Evolutionary conservation across 2,797 vertebrate genomes (phyloP), one percentile per base, ranked within the genome.

Genomic region (Tarsius wallacei): DNA sequence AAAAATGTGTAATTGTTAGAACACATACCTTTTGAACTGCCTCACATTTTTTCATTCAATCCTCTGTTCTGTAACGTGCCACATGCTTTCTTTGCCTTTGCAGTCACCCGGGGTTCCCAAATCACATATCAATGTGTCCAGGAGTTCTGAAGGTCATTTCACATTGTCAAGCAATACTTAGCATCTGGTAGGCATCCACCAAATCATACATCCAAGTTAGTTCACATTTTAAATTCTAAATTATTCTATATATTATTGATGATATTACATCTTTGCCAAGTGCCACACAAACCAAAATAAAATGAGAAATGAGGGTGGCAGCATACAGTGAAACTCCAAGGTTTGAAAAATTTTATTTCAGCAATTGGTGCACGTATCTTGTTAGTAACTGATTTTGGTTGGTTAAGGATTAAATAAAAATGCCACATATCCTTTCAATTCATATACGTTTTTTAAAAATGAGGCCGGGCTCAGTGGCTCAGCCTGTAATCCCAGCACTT

Each of bases 111-210:
- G 7, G 12, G 7, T 53, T 51, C 0, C 10, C 14, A 59, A 24
- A n/a, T 33, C 36, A 59, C 21, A 12, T 26, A 14, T 10, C 3
- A 21, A 15, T 14, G 7, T 31, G 1, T 1, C 31, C 4, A 11
- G 6, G 13, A 61, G 10, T 80, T 86, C 31, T 68, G 8, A 0
- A 51, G 28, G 55, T 49, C 57, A 36, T 73, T 53, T 89, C 26
- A 42, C 12, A 77, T 22, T 42, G 64, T 90, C 16, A 93, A 49
- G 49, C 7, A 28, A 10, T 19, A 42, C 22, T 13, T 11, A 33
- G 10, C 11, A 47, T 57, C n/a, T 66, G 55, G 71, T 59, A 96
- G 21, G 16, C 5, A 82, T 78, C 26, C 12, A 4, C 28, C 10
- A 57, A 74, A 76, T 28, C 49, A 12, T 26, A 36, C 22, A 28